Evolutionary conservation across 1,140 invertebrate genomes (phyloP), one percentile per base, ranked within the genome.

Genomic region (Trichomalopsis sarcophagae): DNA sequence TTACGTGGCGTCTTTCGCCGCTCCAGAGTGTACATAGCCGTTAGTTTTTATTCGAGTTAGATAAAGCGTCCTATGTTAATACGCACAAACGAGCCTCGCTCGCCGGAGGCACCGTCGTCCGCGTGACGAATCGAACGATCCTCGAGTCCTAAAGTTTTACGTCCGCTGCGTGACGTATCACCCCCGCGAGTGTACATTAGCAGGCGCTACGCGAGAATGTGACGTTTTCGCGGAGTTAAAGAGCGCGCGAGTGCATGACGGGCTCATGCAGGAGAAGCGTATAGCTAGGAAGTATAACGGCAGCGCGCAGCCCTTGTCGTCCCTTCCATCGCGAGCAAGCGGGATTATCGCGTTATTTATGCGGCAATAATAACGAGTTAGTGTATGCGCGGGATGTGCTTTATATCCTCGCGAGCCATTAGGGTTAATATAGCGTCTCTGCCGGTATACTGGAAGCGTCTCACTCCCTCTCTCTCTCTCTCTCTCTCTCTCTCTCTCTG

Each of bases 261-360:
- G 5, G 33, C 27, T 36, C 33, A 6, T 1, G 7, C 6, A 9
- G 7, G 40, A 44, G 40, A 44, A 44, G 40, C 10, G 40, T 44
- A 44, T 44, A 44, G 44, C 81, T 11, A 27, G 50, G n/a, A 76
- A 50, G 55, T 62, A n/a, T 21, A 27, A 69, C 77, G 76, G 85
- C 85, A 83, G 81, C 86, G 86, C 85, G 81, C 30, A 23, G 82
- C 86, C 84, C 88, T 85, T 84, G 85, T 85, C 84, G 86, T 87
- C 84, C 86, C 89, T 89, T 90, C 90, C 90, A 91, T 92, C 91
- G 40, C 7, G 7, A 44, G 40, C 40, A 7, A 88, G 87, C 87
- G 84, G 91, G 92, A 93, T 93, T 93, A 93, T 93, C 92, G 89
- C 89, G 91, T 93, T 93, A 92, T 93, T 93, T 93, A 93, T 93